Conservation (phyloP, 2,797 vertebrate genomes). For the Gymnoscopelus microlampas region DNA sequence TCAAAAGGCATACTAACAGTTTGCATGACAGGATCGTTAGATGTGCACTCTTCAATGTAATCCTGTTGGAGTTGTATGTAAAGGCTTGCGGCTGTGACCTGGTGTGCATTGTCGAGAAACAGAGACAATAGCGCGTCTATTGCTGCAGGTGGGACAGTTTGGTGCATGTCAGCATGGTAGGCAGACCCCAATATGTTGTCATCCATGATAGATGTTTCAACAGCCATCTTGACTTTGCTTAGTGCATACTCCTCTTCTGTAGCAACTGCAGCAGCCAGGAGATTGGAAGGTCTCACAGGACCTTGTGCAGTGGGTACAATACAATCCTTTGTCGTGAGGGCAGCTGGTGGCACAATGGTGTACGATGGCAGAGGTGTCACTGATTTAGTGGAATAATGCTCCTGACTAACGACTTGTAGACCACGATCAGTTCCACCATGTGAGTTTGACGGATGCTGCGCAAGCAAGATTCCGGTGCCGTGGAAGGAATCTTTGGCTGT, state of each 20-base stretch:
- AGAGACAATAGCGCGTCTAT: slow-evolving; percentile 1
- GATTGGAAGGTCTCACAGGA: slow-evolving; percentile 8
- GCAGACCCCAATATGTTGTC: slow-evolving; percentile 15
- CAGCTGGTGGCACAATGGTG: slow-evolving; percentile 17
- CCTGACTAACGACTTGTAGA: slow-evolving; percentile 5
- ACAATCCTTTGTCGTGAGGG: slow-evolving; percentile 12
- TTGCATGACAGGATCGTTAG: neutral
- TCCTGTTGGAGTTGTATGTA: neutral
- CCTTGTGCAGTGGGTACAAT: slow-evolving; percentile 3
- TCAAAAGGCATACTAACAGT: neutral
- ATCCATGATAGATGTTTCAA: neutral
- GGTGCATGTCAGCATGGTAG: slow-evolving; percentile 16
- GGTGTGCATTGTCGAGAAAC: slow-evolving; percentile 20
- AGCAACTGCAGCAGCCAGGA: neutral
- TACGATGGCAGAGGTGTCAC: slow-evolving; percentile 22
- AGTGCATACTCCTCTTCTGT: slow-evolving; percentile 6
- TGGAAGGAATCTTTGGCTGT: slow-evolving; percentile 12
- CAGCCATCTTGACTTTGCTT: slow-evolving; percentile 5
- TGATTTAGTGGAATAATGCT: slow-evolving; percentile 1
- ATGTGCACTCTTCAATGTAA: slow-evolving; percentile 3
- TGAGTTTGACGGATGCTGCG: slow-evolving; percentile 3
- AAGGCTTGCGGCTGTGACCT: slow-evolving; percentile 20
- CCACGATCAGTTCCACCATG: slow-evolving; percentile 1
- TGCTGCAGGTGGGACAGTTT: slow-evolving; percentile 13
- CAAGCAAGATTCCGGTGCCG: neutral